Conservation (phyloP, 2,888 invertebrate species). For the Antitype chi region DNA sequence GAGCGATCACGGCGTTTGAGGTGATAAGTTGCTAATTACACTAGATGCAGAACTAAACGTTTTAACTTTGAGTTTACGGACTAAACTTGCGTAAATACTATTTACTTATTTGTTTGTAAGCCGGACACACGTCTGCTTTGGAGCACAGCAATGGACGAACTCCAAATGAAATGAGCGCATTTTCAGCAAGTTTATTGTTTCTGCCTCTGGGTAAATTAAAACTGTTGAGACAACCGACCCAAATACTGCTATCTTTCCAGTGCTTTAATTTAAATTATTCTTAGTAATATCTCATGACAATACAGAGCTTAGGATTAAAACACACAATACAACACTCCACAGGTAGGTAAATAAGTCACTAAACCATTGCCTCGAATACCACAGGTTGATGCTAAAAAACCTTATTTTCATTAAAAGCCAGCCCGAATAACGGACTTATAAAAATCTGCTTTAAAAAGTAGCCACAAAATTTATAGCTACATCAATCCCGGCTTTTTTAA, state of each 20-base stretch:
- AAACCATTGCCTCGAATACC: slow-evolving; percentile 9
- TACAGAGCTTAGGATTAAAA: not conserved
- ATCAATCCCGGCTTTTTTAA: slow-evolving; percentile 65
- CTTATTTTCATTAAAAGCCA: slow-evolving; percentile 64
- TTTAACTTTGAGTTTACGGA: no score
- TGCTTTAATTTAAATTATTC: not conserved
- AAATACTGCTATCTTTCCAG: no score
- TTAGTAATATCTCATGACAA: not conserved
- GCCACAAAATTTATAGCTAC: slow-evolving; percentile 68
- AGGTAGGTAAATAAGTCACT: slow-evolving; percentile 3
- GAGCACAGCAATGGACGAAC: no score
- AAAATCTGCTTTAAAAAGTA: slow-evolving; percentile 60
- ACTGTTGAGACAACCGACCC: no score
- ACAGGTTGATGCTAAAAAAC: slow-evolving; percentile 40
- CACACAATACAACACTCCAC: not conserved
- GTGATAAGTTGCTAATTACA: no score
- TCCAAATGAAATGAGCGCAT: not conserved
- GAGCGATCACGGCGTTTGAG: no score
- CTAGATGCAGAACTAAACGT: no score
- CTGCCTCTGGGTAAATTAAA: not conserved
- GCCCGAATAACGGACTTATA: slow-evolving; percentile 51
- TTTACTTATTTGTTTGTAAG: no score
- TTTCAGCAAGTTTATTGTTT: not conserved
- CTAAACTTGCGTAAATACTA: no score
- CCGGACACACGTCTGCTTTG: no score